A percentile compares a stretch with the other conserved stretches of the same genome.
Evolutionary conservation across 1,140 invertebrate genomes (phyloP).

Genomic region (Anastrepha ludens): DNA sequence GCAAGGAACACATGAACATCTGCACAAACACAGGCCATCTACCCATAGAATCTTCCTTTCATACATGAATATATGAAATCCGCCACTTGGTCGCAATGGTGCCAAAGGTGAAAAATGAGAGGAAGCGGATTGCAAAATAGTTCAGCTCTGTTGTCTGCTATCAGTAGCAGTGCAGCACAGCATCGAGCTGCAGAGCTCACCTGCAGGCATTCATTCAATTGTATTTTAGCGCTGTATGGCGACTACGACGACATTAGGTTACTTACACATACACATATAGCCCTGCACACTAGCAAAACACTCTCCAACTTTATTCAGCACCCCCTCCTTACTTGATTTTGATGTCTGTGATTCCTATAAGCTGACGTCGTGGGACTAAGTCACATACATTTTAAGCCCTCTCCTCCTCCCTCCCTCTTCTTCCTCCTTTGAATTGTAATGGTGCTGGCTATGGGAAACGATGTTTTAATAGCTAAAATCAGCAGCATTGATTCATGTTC

Average conservation of each 20-base stretch:
- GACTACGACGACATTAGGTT: not conserved
- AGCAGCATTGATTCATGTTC: not conserved
- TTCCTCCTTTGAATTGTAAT: not conserved
- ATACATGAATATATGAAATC: slow-evolving; percentile 20
- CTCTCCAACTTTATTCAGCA: not conserved
- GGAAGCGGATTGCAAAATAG: slow-evolving; percentile 37
- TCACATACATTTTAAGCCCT: not conserved
- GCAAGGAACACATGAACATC: not conserved
- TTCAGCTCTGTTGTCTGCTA: slow-evolving; percentile 31
- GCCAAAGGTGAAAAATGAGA: slow-evolving; percentile 51
- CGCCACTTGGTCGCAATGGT: slow-evolving; percentile 8
- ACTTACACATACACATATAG: not conserved
- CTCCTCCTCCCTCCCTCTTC: too few species aligned
- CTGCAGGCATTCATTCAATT: slow-evolving; percentile 6
- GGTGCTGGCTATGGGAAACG: not conserved
- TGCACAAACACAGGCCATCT: not conserved
- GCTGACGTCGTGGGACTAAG: not conserved
- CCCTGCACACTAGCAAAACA: not conserved
- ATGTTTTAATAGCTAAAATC: not conserved
- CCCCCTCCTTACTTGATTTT: not conserved
- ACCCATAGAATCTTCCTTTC: not conserved
- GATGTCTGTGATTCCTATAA: not conserved
- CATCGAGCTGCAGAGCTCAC: slow-evolving; percentile 2
- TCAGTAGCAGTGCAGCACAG: slow-evolving; percentile 44
- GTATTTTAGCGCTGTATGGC: not conserved